Evolutionary conservation across 1,140 invertebrate genomes (phyloP).

Genomic region (Gonatopus flavifemur): DNA sequence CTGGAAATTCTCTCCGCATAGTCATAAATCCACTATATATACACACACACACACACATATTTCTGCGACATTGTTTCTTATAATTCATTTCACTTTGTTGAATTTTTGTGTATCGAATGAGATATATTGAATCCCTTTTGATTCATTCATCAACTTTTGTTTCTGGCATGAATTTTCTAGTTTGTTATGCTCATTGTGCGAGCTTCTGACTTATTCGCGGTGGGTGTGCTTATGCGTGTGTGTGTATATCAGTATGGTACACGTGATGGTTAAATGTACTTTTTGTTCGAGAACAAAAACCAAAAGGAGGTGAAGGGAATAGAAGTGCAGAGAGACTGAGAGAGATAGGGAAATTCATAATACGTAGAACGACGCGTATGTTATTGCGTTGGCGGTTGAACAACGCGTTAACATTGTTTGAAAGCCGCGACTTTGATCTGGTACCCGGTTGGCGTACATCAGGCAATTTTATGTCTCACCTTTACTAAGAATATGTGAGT

Average conservation of each 20-base stretch:
- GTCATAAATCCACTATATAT: too few relatives aligned
- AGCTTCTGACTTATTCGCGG: too few relatives aligned
- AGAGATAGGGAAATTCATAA: neutral
- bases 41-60: too few relatives aligned
- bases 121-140: too few relatives aligned
- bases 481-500: constrained; percentile 39
- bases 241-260: too few relatives aligned
- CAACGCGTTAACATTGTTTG: constrained; percentile 53
- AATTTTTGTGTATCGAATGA: too few relatives aligned
- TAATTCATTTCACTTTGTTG: neutral
- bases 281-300: too few relatives aligned
- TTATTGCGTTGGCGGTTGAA: neutral
- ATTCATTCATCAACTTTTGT: too few relatives aligned
- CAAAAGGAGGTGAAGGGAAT: constrained; percentile 2
- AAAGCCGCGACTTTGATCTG: constrained; percentile 56
- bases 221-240: too few relatives aligned
- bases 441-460: constrained; percentile 47
- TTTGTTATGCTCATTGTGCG: too few relatives aligned
- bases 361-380: constrained; percentile 9
- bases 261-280: too few relatives aligned
- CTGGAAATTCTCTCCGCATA: neutral
- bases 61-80: neutral
- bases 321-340: constrained; percentile 1
- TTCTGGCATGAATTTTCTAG: too few relatives aligned
- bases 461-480: constrained; percentile 46